A percentile compares a stretch with the other conserved stretches of the same genome.
Evolutionary conservation across 2,797 vertebrate species (phyloP).

Genomic region (Propithecus deckenii): DNA sequence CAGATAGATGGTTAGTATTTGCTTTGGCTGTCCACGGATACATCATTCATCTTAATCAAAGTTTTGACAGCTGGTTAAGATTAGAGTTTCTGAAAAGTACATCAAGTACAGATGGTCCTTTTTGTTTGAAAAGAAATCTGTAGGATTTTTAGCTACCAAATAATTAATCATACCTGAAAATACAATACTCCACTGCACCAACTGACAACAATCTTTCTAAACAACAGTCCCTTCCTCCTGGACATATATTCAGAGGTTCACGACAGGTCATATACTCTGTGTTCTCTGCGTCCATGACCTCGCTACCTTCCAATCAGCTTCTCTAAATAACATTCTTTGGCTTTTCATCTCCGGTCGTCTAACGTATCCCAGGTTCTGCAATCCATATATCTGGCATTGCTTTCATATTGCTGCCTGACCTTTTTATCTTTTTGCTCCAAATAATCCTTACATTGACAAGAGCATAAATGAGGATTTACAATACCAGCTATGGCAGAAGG

Average conservation of each 20-base stretch:
- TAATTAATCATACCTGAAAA: not conserved
- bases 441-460: not conserved
- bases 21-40: not conserved
- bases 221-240: not conserved
- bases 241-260: not conserved
- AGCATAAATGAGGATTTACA: not conserved
- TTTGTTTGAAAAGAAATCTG: not conserved
- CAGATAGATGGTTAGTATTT: not conserved
- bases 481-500: not conserved
- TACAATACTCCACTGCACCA: too few species aligned
- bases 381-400: not conserved
- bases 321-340: not conserved
- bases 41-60: constrained; percentile 1
- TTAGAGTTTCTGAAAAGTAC: not conserved
- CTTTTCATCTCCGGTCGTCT: not conserved
- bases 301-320: not conserved
- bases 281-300: not conserved
- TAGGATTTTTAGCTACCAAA: not conserved
- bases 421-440: not conserved
- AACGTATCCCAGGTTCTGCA: not conserved
- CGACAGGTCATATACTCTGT: not conserved
- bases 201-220: not conserved
- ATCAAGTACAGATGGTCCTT: not conserved
- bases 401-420: not conserved
- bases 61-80: not conserved